Evolutionary conservation across 2,113 vertebrate genomes (phyloP).

Genomic region (Scophthalmus maximus): DNA sequence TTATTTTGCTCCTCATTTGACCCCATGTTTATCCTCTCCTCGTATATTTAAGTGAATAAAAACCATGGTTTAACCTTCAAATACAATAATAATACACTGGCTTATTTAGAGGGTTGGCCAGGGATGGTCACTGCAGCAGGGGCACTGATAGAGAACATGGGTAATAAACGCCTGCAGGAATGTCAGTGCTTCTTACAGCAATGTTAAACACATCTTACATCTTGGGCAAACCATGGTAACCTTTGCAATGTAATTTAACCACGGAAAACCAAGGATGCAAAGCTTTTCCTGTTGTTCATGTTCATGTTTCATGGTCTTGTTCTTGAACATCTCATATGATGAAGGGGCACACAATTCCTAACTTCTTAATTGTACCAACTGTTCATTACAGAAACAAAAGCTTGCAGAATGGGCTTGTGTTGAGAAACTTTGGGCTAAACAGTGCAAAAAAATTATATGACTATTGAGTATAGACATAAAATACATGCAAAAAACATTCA

Average conservation of each 20-base stretch:
- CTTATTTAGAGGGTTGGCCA: constrained; percentile 48
- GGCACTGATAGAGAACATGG: constrained; percentile 63
- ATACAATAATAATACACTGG: constrained; percentile 21
- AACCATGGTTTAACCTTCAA: constrained; percentile 13
- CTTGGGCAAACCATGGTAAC: constrained; percentile 33
- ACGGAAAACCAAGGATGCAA: constrained; percentile 30
- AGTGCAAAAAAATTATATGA: background rate
- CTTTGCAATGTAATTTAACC: constrained; percentile 41
- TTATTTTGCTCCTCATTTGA: background rate
- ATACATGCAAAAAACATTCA: background rate
- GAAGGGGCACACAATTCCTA: constrained; percentile 8
- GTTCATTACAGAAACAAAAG: constrained; percentile 32
- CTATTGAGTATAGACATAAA: background rate
- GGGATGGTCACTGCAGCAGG: constrained; percentile 50
- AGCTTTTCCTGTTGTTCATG: background rate
- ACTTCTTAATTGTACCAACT: constrained; percentile 41
- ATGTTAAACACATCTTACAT: constrained; percentile 65
- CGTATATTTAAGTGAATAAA: background rate
- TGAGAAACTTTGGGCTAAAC: background rate
- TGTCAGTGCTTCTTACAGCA: constrained; percentile 54
- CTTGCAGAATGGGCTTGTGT: background rate
- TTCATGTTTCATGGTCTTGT: constrained; percentile 5
- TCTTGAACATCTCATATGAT: constrained; percentile 13
- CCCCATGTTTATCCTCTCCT: too few species aligned
- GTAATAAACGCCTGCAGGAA: constrained; percentile 64